Evolutionary conservation across 2,888 invertebrate genomes (phyloP), one percentile per base, ranked within the genome.

Genomic region (Plagodis dolabraria): DNA sequence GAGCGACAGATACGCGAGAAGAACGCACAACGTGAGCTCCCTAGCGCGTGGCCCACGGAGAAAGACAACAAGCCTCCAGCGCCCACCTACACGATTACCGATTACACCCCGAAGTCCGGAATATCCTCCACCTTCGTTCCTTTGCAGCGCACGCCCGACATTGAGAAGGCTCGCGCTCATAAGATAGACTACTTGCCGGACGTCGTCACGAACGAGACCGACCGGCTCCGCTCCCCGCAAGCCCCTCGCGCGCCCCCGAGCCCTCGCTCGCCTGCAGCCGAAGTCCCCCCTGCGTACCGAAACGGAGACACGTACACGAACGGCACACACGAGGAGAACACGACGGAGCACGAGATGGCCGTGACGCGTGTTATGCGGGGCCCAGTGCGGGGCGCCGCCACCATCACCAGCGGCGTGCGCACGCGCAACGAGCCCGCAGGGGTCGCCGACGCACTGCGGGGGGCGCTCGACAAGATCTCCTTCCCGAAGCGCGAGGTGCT

Each of bases 331-430:
- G 86, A 86, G 62, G 80, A 94, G 42, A 42, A 38, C 7, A 10
- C 69, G 45, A 93, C 93, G 11, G 94, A 95, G 78, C 95, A 95
- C 76, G 92, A 92, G 58, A 94, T 96, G 63, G 94, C 95, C 33
- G 94, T 95, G 62, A 93, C 93, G 50, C 95, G 94, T 75, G 96
- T 96, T n/a, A 96, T 96, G 96, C 92, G 94, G 51, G 96, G 95
- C 0, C 96, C 96, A 0, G 94, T 95, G 60, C 93, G 95, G 60
- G 96, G 96, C 75, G 94, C 95, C 66, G 96, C 96, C 40, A 95
- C 96, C 11, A 94, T 95, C 12, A 89, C 93, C 48, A 80, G 91
- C 7, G 94, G 94, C 50, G 94, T 94, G 79, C 93, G 88, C 68
- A 90, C 94, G 53, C 93, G 94, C 68, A 92, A 93, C 68, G 83